Percentiles rank a stretch among this genome's conserved stretches.
These are phyloP conservation scores for Heteractis magnifica DNA, from an alignment of 92 coral and sea anemone species.

Conservation along the genomic window DNA sequence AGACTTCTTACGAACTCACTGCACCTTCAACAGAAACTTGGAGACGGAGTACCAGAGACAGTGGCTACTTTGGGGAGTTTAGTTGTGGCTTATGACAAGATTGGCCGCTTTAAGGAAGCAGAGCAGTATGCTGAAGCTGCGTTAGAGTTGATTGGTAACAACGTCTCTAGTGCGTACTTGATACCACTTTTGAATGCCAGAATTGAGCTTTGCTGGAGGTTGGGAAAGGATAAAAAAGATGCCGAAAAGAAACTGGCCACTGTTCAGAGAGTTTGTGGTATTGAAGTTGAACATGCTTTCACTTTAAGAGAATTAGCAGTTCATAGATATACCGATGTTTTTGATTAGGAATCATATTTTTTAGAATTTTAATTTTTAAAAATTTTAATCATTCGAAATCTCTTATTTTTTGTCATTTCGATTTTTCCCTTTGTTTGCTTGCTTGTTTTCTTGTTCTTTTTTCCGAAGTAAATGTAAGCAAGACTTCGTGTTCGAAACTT, in stretches of 20 bases:
- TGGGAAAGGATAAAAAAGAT: conserved; percentile 62
- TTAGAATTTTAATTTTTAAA: not conserved
- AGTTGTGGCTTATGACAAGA: conserved; percentile 74
- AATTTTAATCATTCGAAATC: not conserved
- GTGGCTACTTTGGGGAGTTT: conserved; percentile 85
- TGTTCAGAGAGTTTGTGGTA: conserved; percentile 57
- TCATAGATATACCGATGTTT: conserved; percentile 45
- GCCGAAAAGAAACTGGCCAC: conserved; percentile 59
- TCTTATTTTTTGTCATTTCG: no score
- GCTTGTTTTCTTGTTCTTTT: no score
- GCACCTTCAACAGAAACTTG: conserved; percentile 92
- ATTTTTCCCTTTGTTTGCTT: no score
- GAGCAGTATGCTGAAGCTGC: conserved; percentile 83
- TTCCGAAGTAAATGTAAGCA: no score
- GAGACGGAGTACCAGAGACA: conserved; percentile 72
- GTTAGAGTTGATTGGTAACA: conserved; percentile 65
- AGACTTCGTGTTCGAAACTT: no score
- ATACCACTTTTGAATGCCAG: conserved; percentile 81
- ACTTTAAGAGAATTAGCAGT: conserved; percentile 90
- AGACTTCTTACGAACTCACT: conserved; percentile 76
- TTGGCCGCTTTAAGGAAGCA: conserved; percentile 76
- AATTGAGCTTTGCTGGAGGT: conserved; percentile 57
- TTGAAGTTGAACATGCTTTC: conserved; percentile 73
- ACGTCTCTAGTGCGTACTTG: conserved; percentile 53
- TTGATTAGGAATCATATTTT: conserved; percentile 8